These are phyloP conservation scores for Carassius carassius DNA, from an alignment of 2,113 vertebrate genomes.

Conservation along the genomic window DNA sequence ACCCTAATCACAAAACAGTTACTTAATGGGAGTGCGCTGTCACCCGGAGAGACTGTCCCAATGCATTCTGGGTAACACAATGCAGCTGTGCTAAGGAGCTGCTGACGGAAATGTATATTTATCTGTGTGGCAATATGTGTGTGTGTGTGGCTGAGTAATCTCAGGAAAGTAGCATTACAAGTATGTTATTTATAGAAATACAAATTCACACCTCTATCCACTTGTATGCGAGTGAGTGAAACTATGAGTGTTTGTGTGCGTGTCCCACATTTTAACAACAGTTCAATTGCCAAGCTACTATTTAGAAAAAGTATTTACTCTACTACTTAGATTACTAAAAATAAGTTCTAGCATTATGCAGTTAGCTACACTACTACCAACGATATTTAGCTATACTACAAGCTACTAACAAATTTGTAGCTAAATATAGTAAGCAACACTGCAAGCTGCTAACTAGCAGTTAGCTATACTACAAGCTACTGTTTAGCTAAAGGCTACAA, in stretches of 20 bases:
- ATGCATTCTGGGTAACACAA: constrained; percentile 35
- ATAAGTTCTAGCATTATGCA: neutral
- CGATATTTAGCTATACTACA: neutral
- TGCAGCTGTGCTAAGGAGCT: constrained; percentile 27
- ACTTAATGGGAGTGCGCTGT: neutral
- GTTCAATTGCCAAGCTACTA: neutral
- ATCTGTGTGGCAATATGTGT: neutral
- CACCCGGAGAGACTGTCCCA: neutral
- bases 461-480: neutral
- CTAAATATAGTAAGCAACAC: neutral
- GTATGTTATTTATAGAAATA: neutral
- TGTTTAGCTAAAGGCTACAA: too few species aligned
- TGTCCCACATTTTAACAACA: neutral
- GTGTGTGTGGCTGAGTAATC: neutral
- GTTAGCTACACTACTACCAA: neutral
- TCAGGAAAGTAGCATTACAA: neutral
- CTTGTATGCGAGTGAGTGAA: neutral
- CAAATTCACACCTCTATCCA: neutral
- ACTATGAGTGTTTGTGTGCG: neutral
- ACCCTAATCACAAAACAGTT: constrained; percentile 27
- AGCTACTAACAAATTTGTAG: neutral
- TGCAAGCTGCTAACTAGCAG: neutral
- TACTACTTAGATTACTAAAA: neutral
- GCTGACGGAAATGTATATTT: constrained; percentile 21
- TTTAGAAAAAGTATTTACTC: neutral